A percentile compares a stretch with the other conserved stretches of the same genome.
Evolutionary conservation across 2,888 invertebrate species (phyloP).

Genomic region (Rhorus exstirpatorius): DNA sequence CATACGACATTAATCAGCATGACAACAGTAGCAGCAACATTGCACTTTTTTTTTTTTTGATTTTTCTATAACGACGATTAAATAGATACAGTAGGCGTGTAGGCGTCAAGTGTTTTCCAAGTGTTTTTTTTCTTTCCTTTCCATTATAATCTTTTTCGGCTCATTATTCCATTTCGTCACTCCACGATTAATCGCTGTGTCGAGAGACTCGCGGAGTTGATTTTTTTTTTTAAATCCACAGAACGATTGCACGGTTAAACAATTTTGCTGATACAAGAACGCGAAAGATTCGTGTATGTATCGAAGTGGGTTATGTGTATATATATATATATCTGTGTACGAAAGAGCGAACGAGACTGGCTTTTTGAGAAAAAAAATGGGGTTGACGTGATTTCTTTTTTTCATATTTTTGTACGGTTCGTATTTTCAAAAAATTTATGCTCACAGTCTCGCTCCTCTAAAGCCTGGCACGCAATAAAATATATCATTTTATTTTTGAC

Average conservation of each 20-base stretch:
- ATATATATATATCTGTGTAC: constrained; percentile 24
- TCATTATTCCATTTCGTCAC: neutral
- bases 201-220: constrained; percentile 9
- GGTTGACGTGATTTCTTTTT: constrained; percentile 17
- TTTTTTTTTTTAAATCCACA: constrained; percentile 10
- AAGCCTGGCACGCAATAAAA: constrained; percentile 44
- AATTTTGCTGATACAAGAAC: constrained; percentile 44
- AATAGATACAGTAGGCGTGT: constrained; percentile 70
- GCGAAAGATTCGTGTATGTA: constrained; percentile 57
- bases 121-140: constrained; percentile 61
- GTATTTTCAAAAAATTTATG: constrained; percentile 10
- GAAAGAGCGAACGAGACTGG: constrained; percentile 58
- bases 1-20: constrained; percentile 85
- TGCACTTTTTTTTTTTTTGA: constrained; percentile 71
- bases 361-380: constrained; percentile 34
- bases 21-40: constrained; percentile 81
- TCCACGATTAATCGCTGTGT: neutral
- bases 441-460: constrained; percentile 68
- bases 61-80: constrained; percentile 65
- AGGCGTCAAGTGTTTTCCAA: constrained; percentile 70
- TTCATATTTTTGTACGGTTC: constrained; percentile 17
- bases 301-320: constrained; percentile 20
- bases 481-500: constrained; percentile 47
- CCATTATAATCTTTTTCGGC: constrained; percentile 47
- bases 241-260: constrained; percentile 35